These are phyloP conservation scores for Etia nguti DNA, from an alignment of 2,113 vertebrate species.

Conservation along the genomic window DNA sequence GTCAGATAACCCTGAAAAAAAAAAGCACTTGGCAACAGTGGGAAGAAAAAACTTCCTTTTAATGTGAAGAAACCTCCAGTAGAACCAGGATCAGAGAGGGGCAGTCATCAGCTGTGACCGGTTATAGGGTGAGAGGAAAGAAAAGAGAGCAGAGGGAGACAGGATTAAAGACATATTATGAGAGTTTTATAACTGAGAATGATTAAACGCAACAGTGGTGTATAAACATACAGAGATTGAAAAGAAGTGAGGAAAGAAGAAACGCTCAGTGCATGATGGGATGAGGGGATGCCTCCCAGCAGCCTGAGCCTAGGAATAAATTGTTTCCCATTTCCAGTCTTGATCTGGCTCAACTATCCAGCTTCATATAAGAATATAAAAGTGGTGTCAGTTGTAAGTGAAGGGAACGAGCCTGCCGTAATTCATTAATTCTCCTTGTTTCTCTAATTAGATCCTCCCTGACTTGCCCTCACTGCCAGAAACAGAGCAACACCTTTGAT, in stretches of 20 bases:
- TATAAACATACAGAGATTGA: not conserved
- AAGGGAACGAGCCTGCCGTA: not conserved
- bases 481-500: constrained; percentile 98
- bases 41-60: not conserved
- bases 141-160: not conserved
- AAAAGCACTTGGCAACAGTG: not conserved
- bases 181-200: not conserved
- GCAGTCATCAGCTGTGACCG: not conserved
- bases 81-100: not conserved
- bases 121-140: no score
- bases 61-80: not conserved
- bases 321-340: not conserved
- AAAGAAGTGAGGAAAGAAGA: not conserved
- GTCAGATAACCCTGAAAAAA: not conserved
- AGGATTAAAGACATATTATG: not conserved
- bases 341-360: not conserved
- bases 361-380: not conserved
- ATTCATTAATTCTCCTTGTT: not conserved
- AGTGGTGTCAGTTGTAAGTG: not conserved
- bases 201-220: not conserved
- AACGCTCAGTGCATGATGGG: not conserved
- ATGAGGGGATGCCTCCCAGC: not conserved
- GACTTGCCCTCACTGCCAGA: constrained; percentile 98
- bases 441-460: constrained; percentile 83
- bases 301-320: not conserved